These are phyloP conservation scores for Sinosuthora webbiana DNA, from an alignment of 2,113 vertebrate genomes.

Conservation along the genomic window DNA sequence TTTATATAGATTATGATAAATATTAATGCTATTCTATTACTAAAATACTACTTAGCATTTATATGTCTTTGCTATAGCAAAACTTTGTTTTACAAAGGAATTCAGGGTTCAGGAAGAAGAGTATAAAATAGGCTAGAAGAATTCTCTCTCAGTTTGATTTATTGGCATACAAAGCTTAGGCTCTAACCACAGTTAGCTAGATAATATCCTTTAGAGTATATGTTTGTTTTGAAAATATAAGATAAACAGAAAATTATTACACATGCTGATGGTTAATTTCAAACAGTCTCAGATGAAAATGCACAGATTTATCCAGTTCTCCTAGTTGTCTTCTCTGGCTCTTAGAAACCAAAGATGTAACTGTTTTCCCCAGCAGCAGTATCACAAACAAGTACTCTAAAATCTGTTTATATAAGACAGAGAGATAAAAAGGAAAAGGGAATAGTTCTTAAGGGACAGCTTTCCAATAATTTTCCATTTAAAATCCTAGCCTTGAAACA, in stretches of 20 bases:
- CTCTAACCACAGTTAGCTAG: background rate
- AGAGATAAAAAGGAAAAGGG: background rate
- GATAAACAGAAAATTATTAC: background rate
- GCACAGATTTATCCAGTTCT: background rate
- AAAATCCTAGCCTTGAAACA: background rate
- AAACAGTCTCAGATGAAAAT: background rate
- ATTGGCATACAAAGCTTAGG: background rate
- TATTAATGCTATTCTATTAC: background rate
- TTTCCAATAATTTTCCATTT: slow-evolving; percentile 27
- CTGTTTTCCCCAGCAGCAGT: background rate
- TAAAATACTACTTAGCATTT: background rate
- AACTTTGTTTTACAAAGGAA: background rate
- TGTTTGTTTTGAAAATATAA: background rate
- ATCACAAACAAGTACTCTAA: background rate
- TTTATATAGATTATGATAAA: background rate
- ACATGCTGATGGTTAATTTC: background rate
- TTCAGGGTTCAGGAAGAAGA: background rate
- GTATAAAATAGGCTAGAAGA: background rate
- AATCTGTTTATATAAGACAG: background rate
- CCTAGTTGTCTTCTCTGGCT: background rate
- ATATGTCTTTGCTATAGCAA: background rate
- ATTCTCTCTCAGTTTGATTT: background rate
- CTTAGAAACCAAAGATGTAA: background rate
- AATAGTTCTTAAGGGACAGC: slow-evolving; percentile 23
- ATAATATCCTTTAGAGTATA: background rate